Base-by-base conservation (phyloP, 2,888 invertebrate genomes). In the Drosophila sordidula region DNA sequence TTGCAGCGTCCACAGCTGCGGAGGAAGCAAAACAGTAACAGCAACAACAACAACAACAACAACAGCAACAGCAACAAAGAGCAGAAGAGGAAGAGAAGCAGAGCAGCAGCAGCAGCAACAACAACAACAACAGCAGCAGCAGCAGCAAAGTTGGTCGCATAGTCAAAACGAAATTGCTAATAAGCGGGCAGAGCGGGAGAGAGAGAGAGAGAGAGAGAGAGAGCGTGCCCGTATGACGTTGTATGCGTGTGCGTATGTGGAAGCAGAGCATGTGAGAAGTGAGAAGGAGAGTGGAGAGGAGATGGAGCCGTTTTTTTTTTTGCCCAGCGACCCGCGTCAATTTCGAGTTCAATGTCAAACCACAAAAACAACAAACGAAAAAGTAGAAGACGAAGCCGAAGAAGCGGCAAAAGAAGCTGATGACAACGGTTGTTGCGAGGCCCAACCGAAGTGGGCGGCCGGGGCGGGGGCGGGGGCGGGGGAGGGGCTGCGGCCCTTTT, bases 311-410 rank as follows among this genome's bases (percentile, higher is more conserved):
- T 66, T 18, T 18, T 18, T 18, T 18, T 64, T 55, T 72, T 82
- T 86, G 73, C 73, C 67, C 75, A 84, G 80, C 83, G 80, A 67
- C 80, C 74, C 78, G 74, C 87, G 70, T 87, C 85, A 81, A 77
- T 87, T 84, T 87, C 78, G 87, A 84, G 84, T 88, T 89, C 88
- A 88, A 88, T 88, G 88, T 88, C 88, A 88, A 88, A 79, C 78
- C 86, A 78, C 86, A 83, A 88, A 85, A 82, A 57, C 57, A 59
- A 51, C 54, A 51, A 54, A 38, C 47, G 51, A 11, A 29, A 22
- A n/a, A 34, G 32, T 32, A 50, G 29, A 39, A 12, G 50, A 5
- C 36, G 45, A 26, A 16, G 45, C 4, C 32, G 56, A 41, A 34
- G 39, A n/a, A 29, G 25, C 57, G 42, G 52, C 32, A n/a, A 42